Conservation (phyloP, 2,797 vertebrate species). For the Phrynocephalus vlangalii region DNA sequence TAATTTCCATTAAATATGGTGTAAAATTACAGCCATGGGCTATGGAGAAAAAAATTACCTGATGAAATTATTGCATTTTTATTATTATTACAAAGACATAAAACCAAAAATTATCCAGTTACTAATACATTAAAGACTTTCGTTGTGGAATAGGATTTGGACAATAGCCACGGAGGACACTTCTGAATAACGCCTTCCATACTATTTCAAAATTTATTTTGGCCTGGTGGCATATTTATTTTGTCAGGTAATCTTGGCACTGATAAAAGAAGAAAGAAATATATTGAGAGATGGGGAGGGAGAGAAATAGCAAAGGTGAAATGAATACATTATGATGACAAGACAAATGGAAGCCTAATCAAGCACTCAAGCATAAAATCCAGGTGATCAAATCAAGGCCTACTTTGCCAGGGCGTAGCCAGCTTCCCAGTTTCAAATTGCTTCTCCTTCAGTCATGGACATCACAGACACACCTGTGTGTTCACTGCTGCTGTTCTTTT, state of each 20-base stretch:
- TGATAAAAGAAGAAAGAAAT: conserved; percentile 26
- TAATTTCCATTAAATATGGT: background rate
- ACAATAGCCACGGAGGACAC: background rate
- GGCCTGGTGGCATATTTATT: background rate
- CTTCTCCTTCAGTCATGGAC: no score
- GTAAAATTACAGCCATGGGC: background rate
- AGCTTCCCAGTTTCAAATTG: no score
- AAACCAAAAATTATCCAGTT: background rate
- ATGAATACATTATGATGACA: conserved; percentile 23
- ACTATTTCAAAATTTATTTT: conserved; percentile 12
- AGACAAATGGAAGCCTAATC: background rate
- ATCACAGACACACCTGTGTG: no score
- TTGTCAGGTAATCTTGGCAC: background rate
- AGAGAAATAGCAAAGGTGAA: conserved; percentile 5
- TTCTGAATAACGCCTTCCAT: conserved; percentile 1
- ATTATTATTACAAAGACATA: background rate
- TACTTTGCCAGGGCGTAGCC: background rate
- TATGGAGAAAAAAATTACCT: background rate
- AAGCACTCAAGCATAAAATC: conserved; percentile 1
- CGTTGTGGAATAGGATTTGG: conserved; percentile 4
- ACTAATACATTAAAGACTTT: background rate
- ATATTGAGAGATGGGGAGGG: background rate
- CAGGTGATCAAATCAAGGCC: background rate
- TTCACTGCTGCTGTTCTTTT: no score
- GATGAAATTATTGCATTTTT: background rate